phyloP scores from a whole-genome alignment of 2,797 vertebrate species.

The Falco biarmicus region DNA sequence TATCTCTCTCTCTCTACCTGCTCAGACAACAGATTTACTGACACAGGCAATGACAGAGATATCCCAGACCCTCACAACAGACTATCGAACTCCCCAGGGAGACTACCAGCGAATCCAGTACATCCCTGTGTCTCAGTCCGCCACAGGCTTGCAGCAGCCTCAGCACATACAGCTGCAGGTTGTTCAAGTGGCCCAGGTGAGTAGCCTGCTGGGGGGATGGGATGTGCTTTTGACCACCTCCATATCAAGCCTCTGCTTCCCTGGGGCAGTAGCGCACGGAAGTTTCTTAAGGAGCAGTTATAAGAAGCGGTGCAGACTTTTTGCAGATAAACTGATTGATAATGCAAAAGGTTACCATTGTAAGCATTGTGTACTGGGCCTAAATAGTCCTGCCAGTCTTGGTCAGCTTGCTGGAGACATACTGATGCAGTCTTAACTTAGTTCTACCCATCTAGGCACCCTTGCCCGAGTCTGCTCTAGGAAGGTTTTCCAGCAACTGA shows the following conservation, averaged over 20 bases:
- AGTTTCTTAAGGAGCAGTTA: not conserved
- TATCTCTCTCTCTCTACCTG: not conserved
- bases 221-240: not conserved
- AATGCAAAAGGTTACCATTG: not conserved
- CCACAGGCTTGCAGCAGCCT: constrained; percentile 85
- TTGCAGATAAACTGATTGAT: not conserved
- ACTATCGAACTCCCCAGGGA: constrained; percentile 92
- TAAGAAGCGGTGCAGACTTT: not conserved
- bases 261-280: not conserved
- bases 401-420: not conserved
- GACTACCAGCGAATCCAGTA: constrained; percentile 98
- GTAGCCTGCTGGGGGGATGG: not conserved
- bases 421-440: not conserved
- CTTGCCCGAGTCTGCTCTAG: not conserved
- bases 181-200: constrained; percentile 94
- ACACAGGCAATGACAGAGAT: constrained; percentile 99
- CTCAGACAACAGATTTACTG: constrained; percentile 93
- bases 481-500: not conserved
- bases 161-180: constrained; percentile 98
- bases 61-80: constrained; percentile 93
- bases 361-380: not conserved
- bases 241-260: not conserved
- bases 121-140: constrained; percentile 92
- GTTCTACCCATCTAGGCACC: not conserved
- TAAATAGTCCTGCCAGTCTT: not conserved